Conservation (phyloP, 2,113 vertebrate genomes). For the Triplophysa rosa region DNA sequence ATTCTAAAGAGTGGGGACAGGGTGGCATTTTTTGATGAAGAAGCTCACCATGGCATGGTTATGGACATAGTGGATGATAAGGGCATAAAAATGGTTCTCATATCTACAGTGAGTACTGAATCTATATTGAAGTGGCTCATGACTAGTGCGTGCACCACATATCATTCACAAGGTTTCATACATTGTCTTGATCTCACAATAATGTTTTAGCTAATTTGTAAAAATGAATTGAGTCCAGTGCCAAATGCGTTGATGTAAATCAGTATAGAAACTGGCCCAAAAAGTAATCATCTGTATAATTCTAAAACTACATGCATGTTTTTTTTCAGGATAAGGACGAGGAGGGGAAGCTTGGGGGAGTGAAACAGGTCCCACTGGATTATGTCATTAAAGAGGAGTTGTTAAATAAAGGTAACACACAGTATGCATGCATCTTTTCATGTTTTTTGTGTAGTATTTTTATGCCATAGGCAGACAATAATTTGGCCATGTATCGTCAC, state of each 20-base stretch:
- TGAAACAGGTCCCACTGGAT: constrained; percentile 70
- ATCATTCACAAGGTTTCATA: too few relatives aligned
- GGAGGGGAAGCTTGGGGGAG: constrained; percentile 63
- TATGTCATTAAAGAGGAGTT: constrained; percentile 72
- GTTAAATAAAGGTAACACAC: constrained; percentile 60
- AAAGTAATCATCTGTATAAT: too few relatives aligned
- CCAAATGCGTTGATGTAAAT: too few relatives aligned
- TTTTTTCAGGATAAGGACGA: constrained; percentile 73
- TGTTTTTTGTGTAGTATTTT: too few relatives aligned
- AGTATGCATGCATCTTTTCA: too few relatives aligned
- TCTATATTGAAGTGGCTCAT: neutral
- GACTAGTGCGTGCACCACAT: too few relatives aligned
- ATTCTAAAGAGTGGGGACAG: constrained; percentile 72
- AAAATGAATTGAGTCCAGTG: too few relatives aligned
- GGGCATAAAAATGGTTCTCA: constrained; percentile 46
- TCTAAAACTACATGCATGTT: neutral
- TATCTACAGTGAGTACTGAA: constrained; percentile 66
- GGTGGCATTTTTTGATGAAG: constrained; percentile 68
- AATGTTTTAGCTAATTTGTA: too few relatives aligned
- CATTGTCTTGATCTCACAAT: too few relatives aligned
- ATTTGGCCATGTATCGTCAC: too few relatives aligned
- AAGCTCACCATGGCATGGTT: constrained; percentile 71
- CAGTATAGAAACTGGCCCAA: too few relatives aligned
- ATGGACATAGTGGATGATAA: constrained; percentile 58
- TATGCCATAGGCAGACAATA: too few relatives aligned